phyloP scores from a whole-genome alignment of 1,140 invertebrate genomes.

The Chelonus insularis region DNA sequence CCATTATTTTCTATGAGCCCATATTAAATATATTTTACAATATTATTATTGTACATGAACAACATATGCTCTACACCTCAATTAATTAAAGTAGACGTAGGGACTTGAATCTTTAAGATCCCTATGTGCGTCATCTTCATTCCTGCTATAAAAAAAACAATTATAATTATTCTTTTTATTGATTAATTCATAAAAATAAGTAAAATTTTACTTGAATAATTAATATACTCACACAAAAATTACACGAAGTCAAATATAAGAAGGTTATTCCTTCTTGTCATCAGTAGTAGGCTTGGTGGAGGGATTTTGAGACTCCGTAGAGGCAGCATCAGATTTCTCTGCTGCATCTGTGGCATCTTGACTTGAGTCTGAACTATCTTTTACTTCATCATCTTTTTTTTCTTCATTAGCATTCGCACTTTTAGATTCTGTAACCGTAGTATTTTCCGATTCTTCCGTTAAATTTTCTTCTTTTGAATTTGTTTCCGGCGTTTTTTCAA shows the following conservation, averaged over 20 bases:
- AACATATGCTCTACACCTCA: slow-evolving; percentile 55
- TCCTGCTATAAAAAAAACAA: slow-evolving; percentile 42
- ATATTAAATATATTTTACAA: slow-evolving; percentile 60
- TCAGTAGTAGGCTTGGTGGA: slow-evolving; percentile 43
- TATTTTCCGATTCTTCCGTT: slow-evolving; percentile 47
- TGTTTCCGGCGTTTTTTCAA: slow-evolving; percentile 20
- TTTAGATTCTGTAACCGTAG: slow-evolving; percentile 38
- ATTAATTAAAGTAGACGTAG: slow-evolving; percentile 54
- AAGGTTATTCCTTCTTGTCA: slow-evolving; percentile 58
- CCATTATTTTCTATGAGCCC: slow-evolving; percentile 43
- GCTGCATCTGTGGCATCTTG: slow-evolving; percentile 49
- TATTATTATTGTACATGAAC: slow-evolving; percentile 60
- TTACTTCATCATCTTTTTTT: slow-evolving; percentile 47
- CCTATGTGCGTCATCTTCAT: slow-evolving; percentile 49
- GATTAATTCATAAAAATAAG: slow-evolving; percentile 4
- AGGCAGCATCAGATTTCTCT: slow-evolving; percentile 34
- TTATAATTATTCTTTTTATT: neutral
- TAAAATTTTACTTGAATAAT: slow-evolving; percentile 12
- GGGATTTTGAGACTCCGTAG: slow-evolving; percentile 45
- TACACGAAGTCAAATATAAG: slow-evolving; percentile 31
- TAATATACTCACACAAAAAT: slow-evolving; percentile 35
- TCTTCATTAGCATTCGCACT: slow-evolving; percentile 42
- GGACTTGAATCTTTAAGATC: slow-evolving; percentile 46
- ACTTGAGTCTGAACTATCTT: slow-evolving; percentile 55
- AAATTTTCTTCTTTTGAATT: slow-evolving; percentile 49